Percentiles rank a stretch among this genome's conserved stretches.
Evolutionary conservation across 2,797 vertebrate species (phyloP).

Genomic region (Hypotaenidia okinawae): DNA sequence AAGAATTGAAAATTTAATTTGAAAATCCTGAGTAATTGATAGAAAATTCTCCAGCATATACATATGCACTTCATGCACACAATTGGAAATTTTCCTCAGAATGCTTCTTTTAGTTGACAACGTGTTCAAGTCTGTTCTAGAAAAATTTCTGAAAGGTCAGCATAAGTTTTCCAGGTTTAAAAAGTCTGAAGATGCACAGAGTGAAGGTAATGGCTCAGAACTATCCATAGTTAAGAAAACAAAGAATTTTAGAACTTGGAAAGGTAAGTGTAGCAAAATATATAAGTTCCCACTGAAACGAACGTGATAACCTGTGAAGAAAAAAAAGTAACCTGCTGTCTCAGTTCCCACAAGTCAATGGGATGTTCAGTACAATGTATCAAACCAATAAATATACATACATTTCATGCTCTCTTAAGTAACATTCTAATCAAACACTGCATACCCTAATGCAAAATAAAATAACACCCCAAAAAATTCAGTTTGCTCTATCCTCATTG

Average conservation of each 20-base stretch:
- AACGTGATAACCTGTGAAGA: neutral
- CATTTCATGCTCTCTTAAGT: neutral
- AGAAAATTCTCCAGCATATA: neutral
- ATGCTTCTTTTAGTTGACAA: neutral
- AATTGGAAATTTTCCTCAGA: neutral
- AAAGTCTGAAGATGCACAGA: neutral
- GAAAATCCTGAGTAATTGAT: neutral
- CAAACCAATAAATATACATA: neutral
- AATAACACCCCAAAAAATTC: neutral
- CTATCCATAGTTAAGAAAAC: neutral
- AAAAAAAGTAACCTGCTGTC: neutral
- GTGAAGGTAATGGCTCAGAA: neutral
- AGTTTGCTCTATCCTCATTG: neutral
- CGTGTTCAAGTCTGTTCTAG: neutral
- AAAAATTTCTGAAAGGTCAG: neutral
- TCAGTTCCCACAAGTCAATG: neutral
- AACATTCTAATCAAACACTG: neutral
- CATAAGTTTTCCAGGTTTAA: neutral
- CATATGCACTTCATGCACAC: neutral
- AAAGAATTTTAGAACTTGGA: neutral
- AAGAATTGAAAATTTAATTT: neutral
- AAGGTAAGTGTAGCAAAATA: neutral
- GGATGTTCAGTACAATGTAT: rapidly evolving
- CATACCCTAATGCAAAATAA: neutral
- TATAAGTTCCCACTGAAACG: neutral